A percentile compares a stretch with the other conserved stretches of the same genome.
These are phyloP conservation scores for Caenorhabditis remanei DNA, from an alignment of 1,140 invertebrate genomes.

Conservation along the genomic window DNA sequence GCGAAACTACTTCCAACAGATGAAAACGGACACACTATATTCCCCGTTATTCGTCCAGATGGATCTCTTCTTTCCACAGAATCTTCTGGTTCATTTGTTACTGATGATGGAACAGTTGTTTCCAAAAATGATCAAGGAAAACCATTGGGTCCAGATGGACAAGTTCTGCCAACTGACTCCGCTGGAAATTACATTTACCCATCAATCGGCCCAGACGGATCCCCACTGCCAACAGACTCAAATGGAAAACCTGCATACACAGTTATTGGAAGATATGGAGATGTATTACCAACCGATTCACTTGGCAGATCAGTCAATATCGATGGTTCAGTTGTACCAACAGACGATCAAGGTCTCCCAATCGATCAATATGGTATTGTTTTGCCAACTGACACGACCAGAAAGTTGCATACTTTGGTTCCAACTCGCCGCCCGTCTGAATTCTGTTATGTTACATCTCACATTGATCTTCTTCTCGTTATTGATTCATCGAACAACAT, in stretches of 20 bases:
- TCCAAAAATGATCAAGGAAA: slow-evolving; percentile 55
- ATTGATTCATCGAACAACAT: slow-evolving; percentile 76
- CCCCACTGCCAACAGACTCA: slow-evolving; percentile 59
- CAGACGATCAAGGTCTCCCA: slow-evolving; percentile 57
- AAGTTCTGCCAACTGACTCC: slow-evolving; percentile 62
- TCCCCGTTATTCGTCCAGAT: slow-evolving; percentile 55
- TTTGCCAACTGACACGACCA: slow-evolving; percentile 64
- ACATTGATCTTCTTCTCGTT: slow-evolving; percentile 74
- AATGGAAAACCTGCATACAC: slow-evolving; percentile 44
- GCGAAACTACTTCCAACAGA: slow-evolving; percentile 58
- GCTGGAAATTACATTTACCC: slow-evolving; percentile 63
- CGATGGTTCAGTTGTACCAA: slow-evolving; percentile 57
- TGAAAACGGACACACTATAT: slow-evolving; percentile 26
- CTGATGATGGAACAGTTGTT: slow-evolving; percentile 43
- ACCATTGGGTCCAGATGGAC: slow-evolving; percentile 61
- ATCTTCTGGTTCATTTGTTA: slow-evolving; percentile 42
- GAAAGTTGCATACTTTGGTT: slow-evolving; percentile 53
- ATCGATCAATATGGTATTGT: slow-evolving; percentile 58
- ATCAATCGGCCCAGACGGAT: slow-evolving; percentile 61
- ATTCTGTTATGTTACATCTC: slow-evolving; percentile 72
- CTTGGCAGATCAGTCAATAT: slow-evolving; percentile 13
- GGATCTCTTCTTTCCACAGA: slow-evolving; percentile 62
- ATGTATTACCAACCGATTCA: slow-evolving; percentile 41
- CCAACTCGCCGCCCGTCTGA: slow-evolving; percentile 61
- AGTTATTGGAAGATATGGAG: slow-evolving; percentile 57